phyloP scores from a whole-genome alignment of 1,140 invertebrate species.

The Oncopeltus fasciatus region DNA sequence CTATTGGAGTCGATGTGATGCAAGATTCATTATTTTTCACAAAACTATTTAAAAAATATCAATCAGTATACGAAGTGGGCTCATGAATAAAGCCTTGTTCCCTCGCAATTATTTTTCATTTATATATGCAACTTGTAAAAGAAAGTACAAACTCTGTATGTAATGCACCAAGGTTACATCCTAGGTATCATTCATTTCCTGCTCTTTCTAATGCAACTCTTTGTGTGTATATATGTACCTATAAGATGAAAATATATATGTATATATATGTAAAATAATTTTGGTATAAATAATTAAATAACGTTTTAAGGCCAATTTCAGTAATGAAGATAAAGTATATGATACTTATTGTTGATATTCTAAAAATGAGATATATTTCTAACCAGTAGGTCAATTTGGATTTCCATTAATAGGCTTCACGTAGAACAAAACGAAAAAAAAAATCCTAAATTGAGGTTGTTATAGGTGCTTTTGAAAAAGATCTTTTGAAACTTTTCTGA shows the following conservation, averaged over 20 bases:
- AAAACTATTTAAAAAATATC: no score
- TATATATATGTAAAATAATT: conserved; percentile 15
- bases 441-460: no score
- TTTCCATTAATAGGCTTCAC: no score
- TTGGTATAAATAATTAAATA: no score
- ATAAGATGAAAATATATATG: conserved; percentile 17
- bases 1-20: background rate
- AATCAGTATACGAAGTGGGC: conserved; percentile 14
- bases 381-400: no score
- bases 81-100: conserved; percentile 13
- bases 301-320: no score
- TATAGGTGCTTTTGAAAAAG: no score
- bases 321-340: no score
- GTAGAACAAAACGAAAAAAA: no score
- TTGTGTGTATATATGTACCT: conserved; percentile 20
- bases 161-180: conserved; percentile 16
- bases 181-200: conserved; percentile 15
- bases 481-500: no score
- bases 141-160: conserved; percentile 16
- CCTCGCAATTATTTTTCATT: conserved; percentile 14
- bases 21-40: conserved; percentile 2
- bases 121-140: conserved; percentile 15
- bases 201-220: conserved; percentile 19
- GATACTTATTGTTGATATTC: no score
- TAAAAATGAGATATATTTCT: no score